Conservation (phyloP, 2,113 vertebrate genomes). For the Apteryx mantelli region DNA sequence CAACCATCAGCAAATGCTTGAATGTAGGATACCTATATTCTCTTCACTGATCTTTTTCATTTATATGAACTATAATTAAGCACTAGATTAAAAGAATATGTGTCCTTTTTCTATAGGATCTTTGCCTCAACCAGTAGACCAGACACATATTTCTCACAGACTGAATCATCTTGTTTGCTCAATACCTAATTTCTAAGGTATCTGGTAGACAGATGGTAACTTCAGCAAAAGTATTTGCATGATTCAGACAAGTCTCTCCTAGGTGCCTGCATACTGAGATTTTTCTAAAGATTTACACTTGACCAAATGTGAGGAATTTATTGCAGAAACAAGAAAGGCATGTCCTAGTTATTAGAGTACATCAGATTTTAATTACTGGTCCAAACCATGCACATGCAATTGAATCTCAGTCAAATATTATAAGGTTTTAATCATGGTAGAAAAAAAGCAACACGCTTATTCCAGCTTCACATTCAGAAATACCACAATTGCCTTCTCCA, state of each 20-base stretch:
- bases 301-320: neutral
- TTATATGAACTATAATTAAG: neutral
- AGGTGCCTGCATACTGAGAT: neutral
- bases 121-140: neutral
- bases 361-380: neutral
- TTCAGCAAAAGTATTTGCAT: neutral
- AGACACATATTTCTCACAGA: neutral
- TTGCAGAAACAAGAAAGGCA: neutral
- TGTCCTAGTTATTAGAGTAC: neutral
- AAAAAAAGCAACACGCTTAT: neutral
- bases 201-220: neutral
- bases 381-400: neutral
- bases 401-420: neutral
- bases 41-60: neutral
- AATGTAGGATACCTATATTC: neutral
- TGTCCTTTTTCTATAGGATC: neutral
- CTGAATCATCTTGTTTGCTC: neutral
- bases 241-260: neutral
- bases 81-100: neutral
- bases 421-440: neutral
- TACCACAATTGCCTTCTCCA: neutral
- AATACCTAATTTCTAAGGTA: neutral
- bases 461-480: neutral
- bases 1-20: neutral
- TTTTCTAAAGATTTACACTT: neutral